Percentiles rank a stretch among this genome's conserved stretches.
Evolutionary conservation across 2,888 invertebrate genomes (phyloP).

Genomic region (Epinotia nisella): DNA sequence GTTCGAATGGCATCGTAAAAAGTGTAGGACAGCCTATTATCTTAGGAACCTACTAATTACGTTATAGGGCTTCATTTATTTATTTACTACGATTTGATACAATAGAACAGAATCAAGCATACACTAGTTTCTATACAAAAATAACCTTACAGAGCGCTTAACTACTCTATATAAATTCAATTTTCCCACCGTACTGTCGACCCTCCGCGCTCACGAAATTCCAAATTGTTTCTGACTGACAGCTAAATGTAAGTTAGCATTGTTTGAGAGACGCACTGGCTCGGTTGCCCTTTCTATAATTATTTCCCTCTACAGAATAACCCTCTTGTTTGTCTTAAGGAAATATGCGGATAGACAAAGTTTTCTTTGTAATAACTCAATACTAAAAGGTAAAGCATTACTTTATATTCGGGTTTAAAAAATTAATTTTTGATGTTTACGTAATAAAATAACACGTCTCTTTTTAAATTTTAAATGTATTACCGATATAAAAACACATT

Average conservation of each 20-base stretch:
- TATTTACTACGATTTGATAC: no score
- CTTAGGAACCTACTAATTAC: no score
- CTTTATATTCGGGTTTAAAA: no score
- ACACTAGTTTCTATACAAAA: background rate
- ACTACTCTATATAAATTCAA: slow-evolving; percentile 64
- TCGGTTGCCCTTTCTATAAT: slow-evolving; percentile 75
- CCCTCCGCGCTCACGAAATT: slow-evolving; percentile 82
- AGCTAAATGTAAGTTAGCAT: slow-evolving; percentile 85
- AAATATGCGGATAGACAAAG: slow-evolving; percentile 8
- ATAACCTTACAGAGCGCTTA: slow-evolving; percentile 23
- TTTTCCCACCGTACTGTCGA: slow-evolving; percentile 68
- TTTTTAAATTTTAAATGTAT: background rate
- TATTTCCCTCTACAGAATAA: slow-evolving; percentile 66
- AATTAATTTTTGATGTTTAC: no score
- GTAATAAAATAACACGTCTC: background rate
- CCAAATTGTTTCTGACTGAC: slow-evolving; percentile 86
- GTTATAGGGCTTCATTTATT: no score
- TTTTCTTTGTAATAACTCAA: slow-evolving; percentile 9
- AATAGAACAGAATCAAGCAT: no score
- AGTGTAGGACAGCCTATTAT: no score
- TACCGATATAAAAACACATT: no score
- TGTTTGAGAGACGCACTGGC: slow-evolving; percentile 81
- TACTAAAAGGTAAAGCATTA: background rate
- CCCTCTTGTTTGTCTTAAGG: slow-evolving; percentile 48
- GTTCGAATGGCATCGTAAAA: no score